phyloP scores from a whole-genome alignment of 2,797 vertebrate genomes.

The Rhabdophis nuchalis region DNA sequence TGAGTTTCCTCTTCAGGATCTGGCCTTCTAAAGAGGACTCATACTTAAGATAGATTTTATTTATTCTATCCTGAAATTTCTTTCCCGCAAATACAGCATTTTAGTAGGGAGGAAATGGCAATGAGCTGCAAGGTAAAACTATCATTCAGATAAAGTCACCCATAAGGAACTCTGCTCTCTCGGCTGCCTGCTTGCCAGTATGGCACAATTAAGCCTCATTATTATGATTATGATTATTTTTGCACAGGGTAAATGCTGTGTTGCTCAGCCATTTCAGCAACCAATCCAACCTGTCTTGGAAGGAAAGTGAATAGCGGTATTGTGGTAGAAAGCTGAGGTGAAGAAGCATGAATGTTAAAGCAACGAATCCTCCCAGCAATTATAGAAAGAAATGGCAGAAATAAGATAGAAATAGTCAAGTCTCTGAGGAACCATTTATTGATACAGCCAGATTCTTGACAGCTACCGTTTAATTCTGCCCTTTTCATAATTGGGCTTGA shows the following conservation, averaged over 20 bases:
- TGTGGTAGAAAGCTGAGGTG: conserved; percentile 20
- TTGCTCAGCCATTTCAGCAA: conserved; percentile 2
- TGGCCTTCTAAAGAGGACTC: not conserved
- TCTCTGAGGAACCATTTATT: conserved; percentile 46
- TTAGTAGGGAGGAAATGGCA: not conserved
- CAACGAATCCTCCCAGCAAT: not conserved
- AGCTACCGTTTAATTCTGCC: conserved; percentile 54
- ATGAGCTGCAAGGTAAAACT: not conserved
- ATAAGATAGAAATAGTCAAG: conserved; percentile 31
- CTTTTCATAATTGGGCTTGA: conserved; percentile 42
- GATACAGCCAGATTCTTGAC: conserved; percentile 1
- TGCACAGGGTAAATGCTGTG: not conserved
- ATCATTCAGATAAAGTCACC: not conserved
- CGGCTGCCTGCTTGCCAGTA: conserved; percentile 8
- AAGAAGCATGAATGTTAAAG: conserved; percentile 38
- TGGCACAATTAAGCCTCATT: conserved; percentile 26
- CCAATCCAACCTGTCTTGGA: conserved; percentile 19
- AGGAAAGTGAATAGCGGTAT: not conserved
- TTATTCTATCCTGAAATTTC: conserved; percentile 6
- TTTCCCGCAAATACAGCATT: not conserved
- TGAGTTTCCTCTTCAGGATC: too few relatives aligned
- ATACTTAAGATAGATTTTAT: not conserved
- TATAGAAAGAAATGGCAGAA: conserved; percentile 19
- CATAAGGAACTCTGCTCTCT: not conserved
- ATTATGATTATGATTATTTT: not conserved